Evolutionary conservation across 1,140 invertebrate genomes (phyloP).

Genomic region (Drosophila kohkoa): DNA sequence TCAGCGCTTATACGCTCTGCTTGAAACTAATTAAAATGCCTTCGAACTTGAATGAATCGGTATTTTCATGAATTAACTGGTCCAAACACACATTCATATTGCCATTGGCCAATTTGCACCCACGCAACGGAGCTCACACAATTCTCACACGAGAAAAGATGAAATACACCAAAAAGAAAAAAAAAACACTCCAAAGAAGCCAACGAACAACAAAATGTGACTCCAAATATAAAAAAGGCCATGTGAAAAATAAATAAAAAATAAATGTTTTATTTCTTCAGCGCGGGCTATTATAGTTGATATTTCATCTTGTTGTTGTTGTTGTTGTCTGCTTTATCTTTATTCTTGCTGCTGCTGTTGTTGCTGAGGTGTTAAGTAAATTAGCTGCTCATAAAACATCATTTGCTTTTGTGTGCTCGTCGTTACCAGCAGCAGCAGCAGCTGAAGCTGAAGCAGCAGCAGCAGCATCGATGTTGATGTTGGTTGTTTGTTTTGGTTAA

Average conservation of each 20-base stretch:
- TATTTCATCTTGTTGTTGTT: conserved; percentile 46
- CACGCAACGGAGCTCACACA: conserved; percentile 42
- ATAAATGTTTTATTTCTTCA: conserved; percentile 47
- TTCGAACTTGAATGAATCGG: conserved; percentile 76
- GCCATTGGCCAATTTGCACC: conserved; percentile 74
- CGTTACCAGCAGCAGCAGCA: conserved; percentile 52
- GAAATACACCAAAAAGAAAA: conserved; percentile 27
- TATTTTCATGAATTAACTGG: conserved; percentile 82
- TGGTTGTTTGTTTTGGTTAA: conserved; percentile 71
- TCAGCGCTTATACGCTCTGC: conserved; percentile 49
- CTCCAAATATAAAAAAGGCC: conserved; percentile 56
- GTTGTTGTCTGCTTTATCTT: conserved; percentile 50
- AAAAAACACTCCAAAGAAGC: conserved; percentile 14
- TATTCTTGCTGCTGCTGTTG: conserved; percentile 46
- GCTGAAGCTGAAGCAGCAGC: conserved; percentile 24
- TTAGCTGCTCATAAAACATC: conserved; percentile 83
- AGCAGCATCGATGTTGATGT: conserved; percentile 21
- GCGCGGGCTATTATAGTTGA: conserved; percentile 60
- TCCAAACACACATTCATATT: conserved; percentile 46
- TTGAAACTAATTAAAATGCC: conserved; percentile 79
- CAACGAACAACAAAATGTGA: conserved; percentile 26
- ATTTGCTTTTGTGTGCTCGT: conserved; percentile 71
- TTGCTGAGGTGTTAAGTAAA: conserved; percentile 79
- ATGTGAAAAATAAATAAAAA: conserved; percentile 81
- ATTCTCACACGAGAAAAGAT: conserved; percentile 7